Evolutionary conservation across 1,140 invertebrate species (phyloP).

Genomic region (Drosophila elegans): DNA sequence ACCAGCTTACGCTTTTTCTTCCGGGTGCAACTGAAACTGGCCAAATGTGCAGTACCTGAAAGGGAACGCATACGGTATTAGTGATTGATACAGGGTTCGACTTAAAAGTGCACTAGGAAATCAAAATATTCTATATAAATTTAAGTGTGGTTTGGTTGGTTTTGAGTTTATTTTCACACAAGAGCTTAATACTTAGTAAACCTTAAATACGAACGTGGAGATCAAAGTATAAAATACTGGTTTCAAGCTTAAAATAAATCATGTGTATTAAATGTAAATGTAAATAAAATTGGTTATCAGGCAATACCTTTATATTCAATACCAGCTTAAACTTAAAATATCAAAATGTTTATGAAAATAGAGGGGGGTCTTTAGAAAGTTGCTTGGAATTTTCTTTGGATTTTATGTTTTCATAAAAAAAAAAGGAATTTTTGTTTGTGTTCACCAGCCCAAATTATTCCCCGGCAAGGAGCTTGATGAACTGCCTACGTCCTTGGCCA

Average conservation of each 20-base stretch:
- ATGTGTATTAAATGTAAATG: no score
- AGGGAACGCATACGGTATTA: slow-evolving; percentile 33
- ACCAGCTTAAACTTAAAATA: no score
- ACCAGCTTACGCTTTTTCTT: slow-evolving; percentile 75
- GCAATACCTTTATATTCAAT: neutral
- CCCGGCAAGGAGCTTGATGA: slow-evolving; percentile 2
- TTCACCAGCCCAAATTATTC: neutral
- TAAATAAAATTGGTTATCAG: no score
- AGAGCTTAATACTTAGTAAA: neutral
- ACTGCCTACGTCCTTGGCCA: slow-evolving; percentile 25
- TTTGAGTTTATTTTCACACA: slow-evolving; percentile 20
- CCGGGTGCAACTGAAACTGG: slow-evolving; percentile 66
- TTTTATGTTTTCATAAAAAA: no score
- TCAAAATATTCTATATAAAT: neutral
- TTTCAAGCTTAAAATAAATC: no score
- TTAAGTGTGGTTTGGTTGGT: neutral
- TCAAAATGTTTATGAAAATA: no score
- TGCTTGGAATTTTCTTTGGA: no score
- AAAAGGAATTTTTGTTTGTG: neutral
- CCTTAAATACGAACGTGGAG: neutral
- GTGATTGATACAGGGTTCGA: neutral
- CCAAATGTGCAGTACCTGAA: slow-evolving; percentile 58
- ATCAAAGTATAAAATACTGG: neutral
- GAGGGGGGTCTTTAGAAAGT: no score
- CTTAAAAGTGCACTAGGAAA: neutral